A percentile compares a stretch with the other conserved stretches of the same genome.
Conservation (phyloP, 2,888 invertebrate species). For the Byasa hedistus region DNA sequence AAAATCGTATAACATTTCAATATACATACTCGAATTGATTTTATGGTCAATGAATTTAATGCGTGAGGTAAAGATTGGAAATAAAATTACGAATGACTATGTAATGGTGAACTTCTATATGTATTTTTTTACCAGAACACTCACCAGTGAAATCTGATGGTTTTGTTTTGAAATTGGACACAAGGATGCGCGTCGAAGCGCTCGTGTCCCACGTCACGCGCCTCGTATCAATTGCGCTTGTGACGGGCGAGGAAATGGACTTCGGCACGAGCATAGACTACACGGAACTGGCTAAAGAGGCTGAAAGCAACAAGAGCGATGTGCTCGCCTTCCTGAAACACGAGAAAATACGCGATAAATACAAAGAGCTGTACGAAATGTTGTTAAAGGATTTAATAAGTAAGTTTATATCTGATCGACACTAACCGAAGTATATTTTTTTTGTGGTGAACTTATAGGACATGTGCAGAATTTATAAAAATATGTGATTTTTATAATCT, state of each 20-base stretch:
- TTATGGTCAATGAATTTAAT: constrained; percentile 10
- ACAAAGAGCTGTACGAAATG: constrained; percentile 53
- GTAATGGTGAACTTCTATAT: too few species aligned
- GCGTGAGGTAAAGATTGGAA: background rate
- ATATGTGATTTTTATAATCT: too few species aligned
- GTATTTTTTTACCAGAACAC: too few species aligned
- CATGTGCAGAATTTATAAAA: too few species aligned
- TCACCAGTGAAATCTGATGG: too few species aligned
- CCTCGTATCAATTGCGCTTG: background rate
- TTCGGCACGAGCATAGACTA: constrained; percentile 49
- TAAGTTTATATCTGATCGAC: constrained; percentile 35
- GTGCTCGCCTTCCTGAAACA: constrained; percentile 60
- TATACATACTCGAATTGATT: background rate
- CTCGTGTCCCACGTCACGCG: too few species aligned
- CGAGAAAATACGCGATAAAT: constrained; percentile 49
- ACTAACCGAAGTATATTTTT: too few species aligned
- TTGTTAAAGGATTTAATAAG: constrained; percentile 55
- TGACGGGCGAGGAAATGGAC: constrained; percentile 7
- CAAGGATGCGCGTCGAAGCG: too few species aligned
- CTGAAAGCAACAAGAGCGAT: constrained; percentile 58
- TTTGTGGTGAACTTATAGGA: too few species aligned
- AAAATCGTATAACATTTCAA: background rate
- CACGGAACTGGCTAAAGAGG: constrained; percentile 55
- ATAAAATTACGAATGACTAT: background rate
- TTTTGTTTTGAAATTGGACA: too few species aligned